Base-by-base conservation (phyloP, 2,888 invertebrate species). In the Brassicogethes aeneus region DNA sequence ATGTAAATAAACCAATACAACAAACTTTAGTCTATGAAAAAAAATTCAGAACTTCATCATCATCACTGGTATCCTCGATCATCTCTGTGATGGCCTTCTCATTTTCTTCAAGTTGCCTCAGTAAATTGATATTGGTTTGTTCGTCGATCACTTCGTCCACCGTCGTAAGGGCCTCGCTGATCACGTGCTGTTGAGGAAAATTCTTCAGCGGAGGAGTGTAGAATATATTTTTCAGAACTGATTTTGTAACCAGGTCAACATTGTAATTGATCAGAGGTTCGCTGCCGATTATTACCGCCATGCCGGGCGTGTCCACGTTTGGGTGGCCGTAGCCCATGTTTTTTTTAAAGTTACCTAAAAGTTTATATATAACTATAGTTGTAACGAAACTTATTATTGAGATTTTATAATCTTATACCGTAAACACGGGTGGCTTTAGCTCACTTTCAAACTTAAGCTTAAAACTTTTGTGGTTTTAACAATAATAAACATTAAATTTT, bases 31-130 rank as follows among this genome's bases (percentile, higher is more conserved):
- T 23, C 23, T 23, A 7, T n/a, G n/a, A n/a, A n/a, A n/a, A n/a
- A n/a, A n/a, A n/a, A n/a, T n/a, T n/a, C n/a, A n/a, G n/a, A n/a
- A n/a, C 23, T 23, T 23, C 23, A 32, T 32, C 37, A 3, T 23
- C 29, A 13, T 23, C 37, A 37, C 16, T 23, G 14, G n/a, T 5
- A 29, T 17, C 37, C 17, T 37, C 29, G 14, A 37, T 37, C 37
- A 37, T 17, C 13, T 23, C 30, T n/a, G 14, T 29, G 8, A 37
- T 23, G 7, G 37, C 37, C 13, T 37, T 32, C 13, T 88, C 35
- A 32, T 40, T 39, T 3, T 35, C 42, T 1, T 43, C 34, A 12
- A 47, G 16, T 43, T 56, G 56, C 38, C 49, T 49, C 12, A 45
- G 46, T 12, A 55, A 43, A 42, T 59, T 59, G 3, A 41, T 16